Evolutionary conservation across 35 echinoderm and acorn worm genomes (phyloP).

Genomic region (Apostichopus parvimensis): DNA sequence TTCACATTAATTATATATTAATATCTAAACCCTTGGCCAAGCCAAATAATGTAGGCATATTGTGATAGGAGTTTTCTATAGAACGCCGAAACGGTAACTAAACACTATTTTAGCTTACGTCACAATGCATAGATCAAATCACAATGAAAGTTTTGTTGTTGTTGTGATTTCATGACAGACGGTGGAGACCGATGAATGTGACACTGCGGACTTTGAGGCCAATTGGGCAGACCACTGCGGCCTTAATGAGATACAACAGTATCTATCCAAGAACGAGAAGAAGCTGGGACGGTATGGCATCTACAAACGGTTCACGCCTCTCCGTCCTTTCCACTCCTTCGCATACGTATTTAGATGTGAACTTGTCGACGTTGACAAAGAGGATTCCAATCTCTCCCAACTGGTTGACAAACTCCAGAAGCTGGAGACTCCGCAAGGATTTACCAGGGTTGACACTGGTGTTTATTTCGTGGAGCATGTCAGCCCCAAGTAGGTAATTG

Average conservation of each 20-base stretch:
- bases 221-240: slow-evolving; percentile 45
- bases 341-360: slow-evolving; percentile 44
- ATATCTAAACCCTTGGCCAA: too few species aligned
- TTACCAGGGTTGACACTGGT: slow-evolving; percentile 41
- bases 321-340: slow-evolving; percentile 44
- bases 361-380: slow-evolving; percentile 4
- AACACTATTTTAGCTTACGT: too few species aligned
- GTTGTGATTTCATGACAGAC: not conserved
- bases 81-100: too few species aligned
- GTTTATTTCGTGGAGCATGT: slow-evolving; percentile 50
- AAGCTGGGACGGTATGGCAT: slow-evolving; percentile 41
- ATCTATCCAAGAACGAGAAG: not conserved
- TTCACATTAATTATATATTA: too few species aligned
- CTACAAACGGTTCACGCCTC: slow-evolving; percentile 62
- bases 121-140: not conserved
- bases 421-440: not conserved
- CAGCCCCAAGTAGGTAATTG: slow-evolving; percentile 23
- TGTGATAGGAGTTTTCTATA: too few species aligned
- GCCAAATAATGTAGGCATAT: too few species aligned
- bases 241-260: slow-evolving; percentile 37
- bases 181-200: slow-evolving; percentile 9
- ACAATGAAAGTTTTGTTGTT: not conserved
- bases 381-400: not conserved
- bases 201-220: slow-evolving; percentile 42
- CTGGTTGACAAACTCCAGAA: slow-evolving; percentile 32